These are phyloP conservation scores for Grallaria varia DNA, from an alignment of 2,113 vertebrate genomes.

Conservation along the genomic window DNA sequence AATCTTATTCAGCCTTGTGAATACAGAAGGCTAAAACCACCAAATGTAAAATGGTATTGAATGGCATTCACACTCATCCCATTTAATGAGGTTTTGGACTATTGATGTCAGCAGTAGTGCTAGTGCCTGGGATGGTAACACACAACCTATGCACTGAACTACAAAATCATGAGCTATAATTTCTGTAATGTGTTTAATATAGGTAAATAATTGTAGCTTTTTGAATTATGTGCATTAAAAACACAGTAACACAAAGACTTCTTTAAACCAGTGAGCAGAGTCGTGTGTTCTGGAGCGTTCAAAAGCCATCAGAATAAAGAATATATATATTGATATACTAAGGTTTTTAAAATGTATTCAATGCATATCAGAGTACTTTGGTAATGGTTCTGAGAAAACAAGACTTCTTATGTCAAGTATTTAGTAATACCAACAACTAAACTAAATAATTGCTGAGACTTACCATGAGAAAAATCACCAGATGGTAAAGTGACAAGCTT, in stretches of 20 bases:
- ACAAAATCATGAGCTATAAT: not conserved
- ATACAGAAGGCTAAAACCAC: slow-evolving; percentile 20
- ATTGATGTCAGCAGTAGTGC: not conserved
- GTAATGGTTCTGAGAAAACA: not conserved
- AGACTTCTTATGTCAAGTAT: not conserved
- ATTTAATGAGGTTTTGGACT: slow-evolving; percentile 44
- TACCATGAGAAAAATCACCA: not conserved
- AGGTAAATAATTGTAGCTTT: not conserved
- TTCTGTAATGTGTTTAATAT: not conserved
- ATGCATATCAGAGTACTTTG: not conserved
- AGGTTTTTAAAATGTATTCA: not conserved
- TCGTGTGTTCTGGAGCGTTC: not conserved
- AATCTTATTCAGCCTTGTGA: slow-evolving; percentile 23
- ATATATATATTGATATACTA: not conserved
- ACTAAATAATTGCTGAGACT: not conserved
- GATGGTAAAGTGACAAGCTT: not conserved
- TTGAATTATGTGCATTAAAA: not conserved
- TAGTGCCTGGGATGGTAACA: not conserved
- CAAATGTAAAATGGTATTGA: slow-evolving; percentile 50
- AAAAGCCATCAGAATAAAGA: not conserved
- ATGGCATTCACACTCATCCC: slow-evolving; percentile 18
- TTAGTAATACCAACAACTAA: not conserved
- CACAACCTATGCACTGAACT: not conserved
- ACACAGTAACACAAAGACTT: not conserved
- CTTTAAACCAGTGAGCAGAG: not conserved